Percentiles rank a stretch among this genome's conserved stretches.
Conservation (phyloP, 2,113 vertebrate genomes). For the Craseonycteris thonglongyai region DNA sequence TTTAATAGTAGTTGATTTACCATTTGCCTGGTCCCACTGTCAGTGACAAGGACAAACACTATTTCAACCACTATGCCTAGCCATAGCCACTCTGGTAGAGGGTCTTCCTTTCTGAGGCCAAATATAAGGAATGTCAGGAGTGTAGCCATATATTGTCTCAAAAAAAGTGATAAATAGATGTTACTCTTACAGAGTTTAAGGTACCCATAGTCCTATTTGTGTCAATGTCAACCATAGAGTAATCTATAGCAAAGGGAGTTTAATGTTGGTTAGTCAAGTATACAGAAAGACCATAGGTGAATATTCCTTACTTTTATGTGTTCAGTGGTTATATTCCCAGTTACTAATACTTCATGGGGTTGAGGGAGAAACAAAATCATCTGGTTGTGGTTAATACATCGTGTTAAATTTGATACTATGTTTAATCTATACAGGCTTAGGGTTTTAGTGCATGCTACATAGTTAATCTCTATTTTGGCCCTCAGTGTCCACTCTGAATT, state of each 20-base stretch:
- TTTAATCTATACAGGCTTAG: background rate
- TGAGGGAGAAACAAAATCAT: background rate
- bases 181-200: background rate
- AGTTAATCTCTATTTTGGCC: background rate
- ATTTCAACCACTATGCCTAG: background rate
- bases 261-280: background rate
- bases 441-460: background rate
- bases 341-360: background rate
- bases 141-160: background rate
- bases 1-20: background rate
- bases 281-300: background rate
- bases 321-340: background rate
- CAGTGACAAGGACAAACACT: background rate
- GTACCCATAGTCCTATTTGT: background rate
- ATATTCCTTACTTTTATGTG: background rate
- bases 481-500: background rate
- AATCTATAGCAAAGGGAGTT: background rate
- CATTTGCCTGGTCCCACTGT: background rate
- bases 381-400: background rate
- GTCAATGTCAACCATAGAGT: background rate
- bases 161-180: background rate
- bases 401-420: background rate
- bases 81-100: background rate
- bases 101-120: background rate
- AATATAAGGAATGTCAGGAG: background rate